Conservation (phyloP, 2,888 invertebrate genomes). For the Hofmannophila pseudospretella region DNA sequence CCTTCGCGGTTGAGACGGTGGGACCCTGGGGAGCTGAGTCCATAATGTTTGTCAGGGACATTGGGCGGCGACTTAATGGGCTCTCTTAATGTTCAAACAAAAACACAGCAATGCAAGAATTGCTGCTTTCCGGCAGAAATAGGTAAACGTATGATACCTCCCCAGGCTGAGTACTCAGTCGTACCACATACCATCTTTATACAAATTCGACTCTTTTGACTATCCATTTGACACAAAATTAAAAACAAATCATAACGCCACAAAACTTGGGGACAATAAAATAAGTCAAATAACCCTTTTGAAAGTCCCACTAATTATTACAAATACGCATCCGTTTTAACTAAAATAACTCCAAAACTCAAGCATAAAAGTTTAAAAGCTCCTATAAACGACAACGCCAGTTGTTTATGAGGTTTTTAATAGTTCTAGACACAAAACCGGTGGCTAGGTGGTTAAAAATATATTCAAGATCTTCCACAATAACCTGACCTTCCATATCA, state of each 20-base stretch:
- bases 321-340: constrained; percentile 51
- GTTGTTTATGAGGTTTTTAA: constrained; percentile 64
- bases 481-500: constrained; percentile 20
- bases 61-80: too few species aligned
- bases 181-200: too few species aligned
- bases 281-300: constrained; percentile 30
- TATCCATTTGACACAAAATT: constrained; percentile 13
- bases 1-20: too few species aligned
- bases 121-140: too few species aligned
- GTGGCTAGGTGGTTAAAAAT: constrained; percentile 39
- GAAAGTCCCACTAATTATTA: constrained; percentile 60
- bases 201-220: too few species aligned
- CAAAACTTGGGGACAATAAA: constrained; percentile 33
- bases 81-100: too few species aligned
- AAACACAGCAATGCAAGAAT: too few species aligned
- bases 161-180: too few species aligned
- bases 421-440: constrained; percentile 49
- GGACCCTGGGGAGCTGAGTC: too few species aligned
- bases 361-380: constrained; percentile 52
- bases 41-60: too few species aligned
- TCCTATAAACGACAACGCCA: constrained; percentile 52
- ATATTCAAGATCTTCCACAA: constrained; percentile 25
- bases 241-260: constrained; percentile 30
- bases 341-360: constrained; percentile 41
- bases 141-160: too few species aligned